phyloP scores from a whole-genome alignment of 2,797 vertebrate species.

The Schizopygopsis malacanthus region DNA sequence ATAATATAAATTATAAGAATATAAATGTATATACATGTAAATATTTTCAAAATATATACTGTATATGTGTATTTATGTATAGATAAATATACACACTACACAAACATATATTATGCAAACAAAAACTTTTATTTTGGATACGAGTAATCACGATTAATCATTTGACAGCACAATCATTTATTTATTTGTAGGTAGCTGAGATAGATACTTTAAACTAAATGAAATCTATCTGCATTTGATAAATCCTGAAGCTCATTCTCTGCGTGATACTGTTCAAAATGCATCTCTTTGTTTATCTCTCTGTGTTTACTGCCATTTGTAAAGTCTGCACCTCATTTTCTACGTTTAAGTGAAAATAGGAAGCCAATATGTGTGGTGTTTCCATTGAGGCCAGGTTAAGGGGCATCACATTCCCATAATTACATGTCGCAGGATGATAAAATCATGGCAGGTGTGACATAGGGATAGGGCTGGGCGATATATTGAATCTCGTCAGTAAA shows the following conservation, averaged over 20 bases:
- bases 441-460: constrained; percentile 19
- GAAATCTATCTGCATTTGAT: neutral
- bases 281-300: neutral
- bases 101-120: too few species aligned
- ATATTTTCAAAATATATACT: too few species aligned
- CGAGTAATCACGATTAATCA: too few species aligned
- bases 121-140: too few species aligned
- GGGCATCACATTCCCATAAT: constrained; percentile 19
- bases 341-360: neutral
- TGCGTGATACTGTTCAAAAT: neutral
- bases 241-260: neutral
- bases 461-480: neutral
- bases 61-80: too few species aligned
- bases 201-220: neutral
- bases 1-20: too few species aligned
- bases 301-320: neutral
- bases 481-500: too few species aligned
- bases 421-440: neutral
- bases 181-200: neutral
- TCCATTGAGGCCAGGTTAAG: constrained; percentile 10
- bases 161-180: neutral
- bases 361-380: neutral
- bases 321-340: constrained; percentile 1
- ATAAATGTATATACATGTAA: too few species aligned
- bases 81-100: too few species aligned